Evolutionary conservation across 1,140 invertebrate species (phyloP).

Genomic region (Holotrichia oblita): DNA sequence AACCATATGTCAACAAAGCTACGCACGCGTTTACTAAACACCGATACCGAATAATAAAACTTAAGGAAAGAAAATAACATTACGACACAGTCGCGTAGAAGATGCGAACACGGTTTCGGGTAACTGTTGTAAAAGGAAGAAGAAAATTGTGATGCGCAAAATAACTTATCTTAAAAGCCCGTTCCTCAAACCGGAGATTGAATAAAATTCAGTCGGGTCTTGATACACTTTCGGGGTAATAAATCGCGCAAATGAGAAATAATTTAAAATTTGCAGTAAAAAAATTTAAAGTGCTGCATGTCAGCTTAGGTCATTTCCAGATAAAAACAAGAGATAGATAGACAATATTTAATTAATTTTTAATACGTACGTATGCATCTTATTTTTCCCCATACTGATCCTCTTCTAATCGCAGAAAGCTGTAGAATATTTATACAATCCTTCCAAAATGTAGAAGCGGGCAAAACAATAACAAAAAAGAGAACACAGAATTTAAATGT

Average conservation of each 20-base stretch:
- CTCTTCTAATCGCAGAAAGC: background rate
- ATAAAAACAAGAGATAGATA: background rate
- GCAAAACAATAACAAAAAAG: background rate
- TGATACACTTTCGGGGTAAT: too few relatives aligned
- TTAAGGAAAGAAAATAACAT: background rate
- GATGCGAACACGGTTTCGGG: background rate
- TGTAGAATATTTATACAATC: background rate
- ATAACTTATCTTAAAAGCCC: background rate
- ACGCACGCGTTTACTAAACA: background rate
- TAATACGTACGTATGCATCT: slow-evolving; percentile 37
- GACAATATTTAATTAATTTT: slow-evolving; percentile 6
- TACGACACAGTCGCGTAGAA: background rate
- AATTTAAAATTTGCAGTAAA: too few relatives aligned
- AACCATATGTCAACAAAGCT: background rate
- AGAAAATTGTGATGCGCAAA: background rate
- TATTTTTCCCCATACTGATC: slow-evolving; percentile 21
- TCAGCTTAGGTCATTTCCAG: background rate
- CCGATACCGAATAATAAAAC: background rate
- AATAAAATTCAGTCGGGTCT: background rate
- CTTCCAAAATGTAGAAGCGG: background rate
- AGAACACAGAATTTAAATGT: slow-evolving; percentile 38
- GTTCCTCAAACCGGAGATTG: background rate
- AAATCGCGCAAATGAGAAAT: too few relatives aligned
- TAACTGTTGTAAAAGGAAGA: background rate
- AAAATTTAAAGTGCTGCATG: too few relatives aligned